These are phyloP conservation scores for Aegypius monachus DNA, from an alignment of 2,113 vertebrate genomes.

Conservation along the genomic window DNA sequence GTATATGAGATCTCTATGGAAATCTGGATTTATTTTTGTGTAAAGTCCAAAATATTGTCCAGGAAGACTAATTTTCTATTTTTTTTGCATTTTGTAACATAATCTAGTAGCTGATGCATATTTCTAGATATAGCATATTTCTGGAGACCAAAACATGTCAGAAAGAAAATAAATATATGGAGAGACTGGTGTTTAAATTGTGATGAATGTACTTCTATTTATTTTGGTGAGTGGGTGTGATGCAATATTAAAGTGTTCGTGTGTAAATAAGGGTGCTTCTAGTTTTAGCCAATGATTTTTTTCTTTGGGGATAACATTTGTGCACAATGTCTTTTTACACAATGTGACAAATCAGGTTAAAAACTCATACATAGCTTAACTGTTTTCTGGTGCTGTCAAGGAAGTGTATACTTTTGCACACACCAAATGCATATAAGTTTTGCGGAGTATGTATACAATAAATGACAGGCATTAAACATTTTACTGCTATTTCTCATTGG, in stretches of 20 bases:
- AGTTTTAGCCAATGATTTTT: slow-evolving; percentile 40
- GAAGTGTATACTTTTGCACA: slow-evolving; percentile 72
- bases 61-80: slow-evolving; percentile 64
- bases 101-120: slow-evolving; percentile 66
- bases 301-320: slow-evolving; percentile 49
- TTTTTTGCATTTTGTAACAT: slow-evolving; percentile 75
- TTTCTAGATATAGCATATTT: slow-evolving; percentile 73
- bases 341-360: slow-evolving; percentile 72
- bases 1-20: slow-evolving; percentile 62
- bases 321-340: slow-evolving; percentile 69
- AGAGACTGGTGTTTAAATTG: slow-evolving; percentile 75
- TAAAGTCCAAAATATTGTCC: slow-evolving; percentile 74
- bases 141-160: slow-evolving; percentile 78
- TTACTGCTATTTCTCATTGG: slow-evolving; percentile 68
- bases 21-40: slow-evolving; percentile 75
- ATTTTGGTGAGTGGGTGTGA: slow-evolving; percentile 76
- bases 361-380: slow-evolving; percentile 52
- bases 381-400: slow-evolving; percentile 72
- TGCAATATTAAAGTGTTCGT: slow-evolving; percentile 68
- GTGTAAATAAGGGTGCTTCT: slow-evolving; percentile 66
- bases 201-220: slow-evolving; percentile 77
- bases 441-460: slow-evolving; percentile 75
- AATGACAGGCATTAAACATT: slow-evolving; percentile 74
- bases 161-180: slow-evolving; percentile 76
- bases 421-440: slow-evolving; percentile 64